Conservation (phyloP, 2,888 invertebrate genomes). For the Zele albiditarsus region DNA sequence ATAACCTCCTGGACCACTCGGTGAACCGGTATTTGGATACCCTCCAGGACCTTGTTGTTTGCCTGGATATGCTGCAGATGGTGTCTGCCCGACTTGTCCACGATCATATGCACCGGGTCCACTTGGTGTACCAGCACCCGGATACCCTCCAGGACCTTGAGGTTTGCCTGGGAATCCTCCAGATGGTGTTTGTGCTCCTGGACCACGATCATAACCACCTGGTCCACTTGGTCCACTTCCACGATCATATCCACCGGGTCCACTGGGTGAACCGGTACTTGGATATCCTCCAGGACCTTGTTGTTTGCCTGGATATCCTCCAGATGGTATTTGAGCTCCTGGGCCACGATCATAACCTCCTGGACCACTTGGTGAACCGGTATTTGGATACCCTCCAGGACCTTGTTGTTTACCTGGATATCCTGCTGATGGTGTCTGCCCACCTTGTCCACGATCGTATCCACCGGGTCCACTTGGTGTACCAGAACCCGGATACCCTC, state of each 20-base stretch:
- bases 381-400: slow-evolving; percentile 47
- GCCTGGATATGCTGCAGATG: slow-evolving; percentile 54
- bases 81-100: slow-evolving; percentile 49
- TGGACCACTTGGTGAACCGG: slow-evolving; percentile 38
- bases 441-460: slow-evolving; percentile 28
- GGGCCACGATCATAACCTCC: neutral
- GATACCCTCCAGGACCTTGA: slow-evolving; percentile 60
- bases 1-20: slow-evolving; percentile 32
- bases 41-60: slow-evolving; percentile 48
- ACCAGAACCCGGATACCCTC: slow-evolving; percentile 53
- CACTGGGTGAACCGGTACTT: slow-evolving; percentile 57
- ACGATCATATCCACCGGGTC: neutral
- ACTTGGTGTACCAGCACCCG: slow-evolving; percentile 51
- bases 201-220: neutral
- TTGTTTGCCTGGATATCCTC: slow-evolving; percentile 44
- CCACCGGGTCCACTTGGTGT: slow-evolving; percentile 43
- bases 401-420: slow-evolving; percentile 48
- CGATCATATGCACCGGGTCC: slow-evolving; percentile 16
- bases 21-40: slow-evolving; percentile 43
- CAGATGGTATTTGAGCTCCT: slow-evolving; percentile 38
- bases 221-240: slow-evolving; percentile 54
- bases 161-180: slow-evolving; percentile 53
- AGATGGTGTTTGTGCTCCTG: slow-evolving; percentile 38
- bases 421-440: slow-evolving; percentile 57
- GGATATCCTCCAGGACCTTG: slow-evolving; percentile 58